Percentiles rank a stretch among this genome's conserved stretches.
These are phyloP conservation scores for Pogoniulus pusillus DNA, from an alignment of 2,797 vertebrate genomes.

Conservation along the genomic window DNA sequence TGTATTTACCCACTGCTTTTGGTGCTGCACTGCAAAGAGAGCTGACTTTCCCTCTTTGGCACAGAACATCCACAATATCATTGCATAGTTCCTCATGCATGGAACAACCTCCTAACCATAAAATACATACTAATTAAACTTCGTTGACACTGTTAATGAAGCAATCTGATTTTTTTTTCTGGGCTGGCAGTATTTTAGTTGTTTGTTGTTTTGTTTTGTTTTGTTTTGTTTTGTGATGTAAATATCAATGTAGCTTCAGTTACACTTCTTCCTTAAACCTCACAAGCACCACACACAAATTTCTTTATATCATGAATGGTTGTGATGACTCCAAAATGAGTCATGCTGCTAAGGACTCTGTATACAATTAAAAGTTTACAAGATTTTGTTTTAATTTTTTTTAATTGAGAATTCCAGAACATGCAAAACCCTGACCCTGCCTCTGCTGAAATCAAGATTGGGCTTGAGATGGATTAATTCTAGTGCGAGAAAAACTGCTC, in stretches of 20 bases:
- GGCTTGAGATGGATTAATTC: accelerated
- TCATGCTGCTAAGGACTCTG: background rate
- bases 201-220: too few species aligned
- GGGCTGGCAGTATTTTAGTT: background rate
- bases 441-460: background rate
- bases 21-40: background rate
- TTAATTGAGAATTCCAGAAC: background rate
- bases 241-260: background rate
- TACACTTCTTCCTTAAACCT: background rate
- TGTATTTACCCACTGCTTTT: background rate
- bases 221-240: too few species aligned
- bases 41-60: background rate
- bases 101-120: background rate
- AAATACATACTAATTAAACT: background rate
- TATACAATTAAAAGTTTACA: background rate
- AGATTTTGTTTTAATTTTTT: background rate
- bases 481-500: background rate
- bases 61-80: background rate
- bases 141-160: background rate
- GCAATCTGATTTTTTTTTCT: background rate
- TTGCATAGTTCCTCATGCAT: background rate
- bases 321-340: background rate
- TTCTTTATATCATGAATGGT: background rate
- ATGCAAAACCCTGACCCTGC: background rate
- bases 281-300: background rate